Percentiles rank a stretch among this genome's conserved stretches.
Evolutionary conservation across 2,888 invertebrate species (phyloP).

Genomic region (Philereme vetulata): DNA sequence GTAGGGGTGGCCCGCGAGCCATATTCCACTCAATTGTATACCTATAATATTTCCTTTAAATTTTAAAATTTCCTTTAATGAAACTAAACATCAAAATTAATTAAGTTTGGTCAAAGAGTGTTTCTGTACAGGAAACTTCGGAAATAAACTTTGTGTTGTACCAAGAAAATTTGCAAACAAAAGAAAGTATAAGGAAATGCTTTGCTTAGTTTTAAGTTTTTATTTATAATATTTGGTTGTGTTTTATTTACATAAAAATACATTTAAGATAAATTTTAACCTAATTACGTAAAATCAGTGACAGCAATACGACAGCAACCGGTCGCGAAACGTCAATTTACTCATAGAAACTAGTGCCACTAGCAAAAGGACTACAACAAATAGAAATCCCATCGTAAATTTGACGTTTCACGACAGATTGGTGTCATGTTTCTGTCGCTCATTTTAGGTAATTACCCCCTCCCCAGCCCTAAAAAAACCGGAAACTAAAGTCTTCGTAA

Average conservation of each 20-base stretch:
- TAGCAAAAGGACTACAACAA: too few species aligned
- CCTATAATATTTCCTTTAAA: constrained; percentile 17
- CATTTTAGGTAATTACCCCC: too few species aligned
- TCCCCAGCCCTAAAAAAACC: too few species aligned
- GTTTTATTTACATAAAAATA: not conserved
- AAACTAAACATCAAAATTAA: constrained; percentile 8
- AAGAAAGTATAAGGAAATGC: not conserved
- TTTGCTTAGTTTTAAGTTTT: not conserved
- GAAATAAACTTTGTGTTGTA: constrained; percentile 12
- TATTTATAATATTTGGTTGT: not conserved
- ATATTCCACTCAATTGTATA: constrained; percentile 33
- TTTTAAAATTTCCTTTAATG: constrained; percentile 3
- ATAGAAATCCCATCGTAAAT: too few species aligned
- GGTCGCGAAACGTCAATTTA: too few species aligned
- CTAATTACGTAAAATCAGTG: not conserved
- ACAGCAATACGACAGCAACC: too few species aligned
- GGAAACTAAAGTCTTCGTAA: too few species aligned
- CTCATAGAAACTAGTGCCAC: too few species aligned
- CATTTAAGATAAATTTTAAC: not conserved
- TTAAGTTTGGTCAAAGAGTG: constrained; percentile 12
- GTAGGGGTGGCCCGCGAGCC: constrained; percentile 45
- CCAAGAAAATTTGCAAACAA: constrained; percentile 10
- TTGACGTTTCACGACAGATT: too few species aligned
- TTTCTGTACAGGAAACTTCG: constrained; percentile 7
- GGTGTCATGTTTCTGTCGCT: too few species aligned